Conservation (phyloP, 92 coral and sea anemone species). For the Zoanthus solanderi region DNA sequence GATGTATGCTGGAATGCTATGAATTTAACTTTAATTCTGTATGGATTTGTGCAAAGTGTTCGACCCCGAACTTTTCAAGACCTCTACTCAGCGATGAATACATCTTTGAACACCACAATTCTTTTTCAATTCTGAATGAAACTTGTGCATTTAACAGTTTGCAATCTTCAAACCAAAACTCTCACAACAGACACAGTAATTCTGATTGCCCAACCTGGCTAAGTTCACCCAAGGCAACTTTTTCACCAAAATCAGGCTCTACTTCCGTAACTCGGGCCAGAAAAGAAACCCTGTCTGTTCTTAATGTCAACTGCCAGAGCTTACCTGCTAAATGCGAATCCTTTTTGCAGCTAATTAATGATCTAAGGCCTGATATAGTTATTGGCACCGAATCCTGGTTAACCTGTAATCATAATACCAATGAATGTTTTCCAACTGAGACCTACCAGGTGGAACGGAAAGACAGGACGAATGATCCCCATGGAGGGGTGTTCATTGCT, state of each 20-base stretch:
- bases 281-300: conserved; percentile 44
- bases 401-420: conserved; percentile 20
- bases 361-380: conserved; percentile 57
- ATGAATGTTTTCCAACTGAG: conserved; percentile 40
- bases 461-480: conserved; percentile 47
- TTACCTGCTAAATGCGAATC: conserved; percentile 60
- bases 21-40: conserved; percentile 2
- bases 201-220: conserved; percentile 9
- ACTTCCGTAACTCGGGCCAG: conserved; percentile 28
- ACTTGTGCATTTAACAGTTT: background rate
- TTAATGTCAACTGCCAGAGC: conserved; percentile 59
- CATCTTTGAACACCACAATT: conserved; percentile 9
- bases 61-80: background rate
- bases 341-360: conserved; percentile 38
- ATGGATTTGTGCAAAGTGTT: conserved; percentile 15
- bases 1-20: conserved; percentile 12
- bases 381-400: conserved; percentile 61
- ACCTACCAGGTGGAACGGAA: conserved; percentile 50
- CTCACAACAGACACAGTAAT: background rate
- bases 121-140: conserved; percentile 1
- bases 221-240: background rate
- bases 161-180: no score
- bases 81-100: background rate
- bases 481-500: conserved; percentile 47
- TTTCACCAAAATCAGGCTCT: conserved; percentile 20